These are phyloP conservation scores for Copsychus sechellarum DNA, from an alignment of 2,113 vertebrate species.

Conservation along the genomic window DNA sequence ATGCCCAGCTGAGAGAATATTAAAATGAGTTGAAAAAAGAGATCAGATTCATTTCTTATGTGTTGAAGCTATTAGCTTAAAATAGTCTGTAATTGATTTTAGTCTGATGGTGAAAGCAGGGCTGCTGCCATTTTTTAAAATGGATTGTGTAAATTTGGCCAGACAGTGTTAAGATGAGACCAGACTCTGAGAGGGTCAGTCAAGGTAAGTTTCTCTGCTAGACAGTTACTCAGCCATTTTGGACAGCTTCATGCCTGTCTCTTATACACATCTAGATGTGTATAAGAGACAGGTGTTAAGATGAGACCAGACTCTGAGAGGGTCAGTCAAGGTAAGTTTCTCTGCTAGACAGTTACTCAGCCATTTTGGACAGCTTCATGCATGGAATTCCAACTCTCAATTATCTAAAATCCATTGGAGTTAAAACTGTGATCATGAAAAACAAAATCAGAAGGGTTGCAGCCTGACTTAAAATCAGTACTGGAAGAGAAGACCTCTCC, in stretches of 20 bases:
- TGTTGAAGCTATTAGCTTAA: conserved; percentile 38
- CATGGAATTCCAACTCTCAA: background rate
- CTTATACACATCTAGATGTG: too few species aligned
- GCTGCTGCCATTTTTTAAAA: background rate
- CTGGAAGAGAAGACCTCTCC: background rate
- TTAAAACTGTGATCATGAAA: background rate
- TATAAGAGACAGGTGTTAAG: too few species aligned
- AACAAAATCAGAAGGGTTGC: background rate
- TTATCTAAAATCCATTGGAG: background rate
- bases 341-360: background rate
- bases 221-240: background rate
- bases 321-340: background rate
- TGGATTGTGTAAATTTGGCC: background rate
- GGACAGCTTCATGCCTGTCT: background rate
- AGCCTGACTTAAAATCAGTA: background rate
- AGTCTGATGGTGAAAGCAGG: background rate
- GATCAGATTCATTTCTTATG: background rate
- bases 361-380: background rate
- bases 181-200: background rate
- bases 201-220: background rate
- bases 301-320: background rate
- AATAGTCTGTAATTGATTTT: conserved; percentile 11
- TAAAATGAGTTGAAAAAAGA: background rate
- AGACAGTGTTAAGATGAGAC: background rate
- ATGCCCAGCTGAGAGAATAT: background rate